phyloP scores from a whole-genome alignment of 2,797 vertebrate genomes.

The Eidolon dupreanum region DNA sequence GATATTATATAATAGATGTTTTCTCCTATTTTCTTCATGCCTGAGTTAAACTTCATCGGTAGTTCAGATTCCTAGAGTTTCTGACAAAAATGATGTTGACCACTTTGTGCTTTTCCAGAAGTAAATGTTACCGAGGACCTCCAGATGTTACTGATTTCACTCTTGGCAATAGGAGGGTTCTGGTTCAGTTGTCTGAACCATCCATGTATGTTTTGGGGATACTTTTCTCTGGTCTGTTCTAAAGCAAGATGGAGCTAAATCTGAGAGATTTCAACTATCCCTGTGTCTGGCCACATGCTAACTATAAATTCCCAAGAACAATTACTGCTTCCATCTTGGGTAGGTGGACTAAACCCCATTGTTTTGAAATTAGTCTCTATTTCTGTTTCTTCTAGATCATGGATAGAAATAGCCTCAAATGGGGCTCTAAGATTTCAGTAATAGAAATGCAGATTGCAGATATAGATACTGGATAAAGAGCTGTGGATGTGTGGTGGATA shows the following conservation, averaged over 20 bases:
- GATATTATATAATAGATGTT: neutral
- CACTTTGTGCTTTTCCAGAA: neutral
- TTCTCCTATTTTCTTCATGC: neutral
- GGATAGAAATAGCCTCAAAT: neutral
- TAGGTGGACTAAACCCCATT: neutral
- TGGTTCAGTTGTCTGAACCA: neutral
- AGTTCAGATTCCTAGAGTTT: neutral
- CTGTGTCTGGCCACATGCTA: neutral
- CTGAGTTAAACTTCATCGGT: neutral
- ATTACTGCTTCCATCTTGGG: slow-evolving; percentile 9
- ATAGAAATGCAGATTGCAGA: neutral
- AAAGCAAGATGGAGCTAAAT: neutral
- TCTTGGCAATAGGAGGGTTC: neutral
- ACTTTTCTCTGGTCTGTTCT: neutral
- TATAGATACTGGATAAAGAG: neutral
- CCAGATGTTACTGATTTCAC: neutral
- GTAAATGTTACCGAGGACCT: neutral
- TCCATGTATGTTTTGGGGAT: neutral
- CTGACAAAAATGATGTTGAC: neutral
- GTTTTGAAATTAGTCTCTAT: slow-evolving; percentile 21
- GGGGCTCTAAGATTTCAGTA: neutral
- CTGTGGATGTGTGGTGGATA: neutral
- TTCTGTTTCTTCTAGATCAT: slow-evolving; percentile 25
- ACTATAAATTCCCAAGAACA: neutral
- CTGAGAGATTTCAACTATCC: neutral